Base-by-base conservation (phyloP, 2,113 vertebrate species). In the Sphyrna mokarran region DNA sequence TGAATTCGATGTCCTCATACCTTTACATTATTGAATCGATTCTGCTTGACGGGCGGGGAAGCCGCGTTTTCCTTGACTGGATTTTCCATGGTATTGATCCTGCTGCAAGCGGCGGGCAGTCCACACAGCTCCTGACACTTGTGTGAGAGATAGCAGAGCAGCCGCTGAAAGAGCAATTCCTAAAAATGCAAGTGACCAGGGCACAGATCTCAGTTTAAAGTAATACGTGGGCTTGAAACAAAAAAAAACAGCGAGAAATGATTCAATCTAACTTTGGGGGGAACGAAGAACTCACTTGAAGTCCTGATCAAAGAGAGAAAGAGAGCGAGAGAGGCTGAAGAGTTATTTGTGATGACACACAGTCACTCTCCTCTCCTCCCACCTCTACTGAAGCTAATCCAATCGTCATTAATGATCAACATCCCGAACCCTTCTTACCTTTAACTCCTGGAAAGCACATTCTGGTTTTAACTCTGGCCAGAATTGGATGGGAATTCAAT, bases 1-100 rank as follows among this genome's bases (percentile, higher is more conserved):
- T 4, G 37, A 33, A 26, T 23, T 26, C n/a, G 14, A 43, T 94
- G 7, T 70, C 29, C 13, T 66, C 68, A 48, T 95, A 95, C 94
- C 94, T 95, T 95, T 8, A 95, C 11, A 22, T 72, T 95, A 66
- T 95, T 95, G 72, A 95, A 72, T 29, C 94, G 68, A 16, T 72
- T 76, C 94, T 48, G 40, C 29, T 72, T 95, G 26, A 68, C 40
- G 37, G 69, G 13, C 3, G 94, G 69, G 10, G 43, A 72, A 72
- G 48, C 69, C 23, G 29, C 23, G 1, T 76, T 95, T 43, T 54
- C 68, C 26, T 95, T 76, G 11, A 29, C 23, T 48, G 68, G 43
- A 43, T 29, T 14, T 95, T 95, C 94, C 94, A 95, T 95, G 48
- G 48, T 54, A 2, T 5, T 4, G 48, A 54, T 3, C 48, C 48